Evolutionary conservation across 2,888 invertebrate species (phyloP).

Genomic region (Netelia fuscicornis): DNA sequence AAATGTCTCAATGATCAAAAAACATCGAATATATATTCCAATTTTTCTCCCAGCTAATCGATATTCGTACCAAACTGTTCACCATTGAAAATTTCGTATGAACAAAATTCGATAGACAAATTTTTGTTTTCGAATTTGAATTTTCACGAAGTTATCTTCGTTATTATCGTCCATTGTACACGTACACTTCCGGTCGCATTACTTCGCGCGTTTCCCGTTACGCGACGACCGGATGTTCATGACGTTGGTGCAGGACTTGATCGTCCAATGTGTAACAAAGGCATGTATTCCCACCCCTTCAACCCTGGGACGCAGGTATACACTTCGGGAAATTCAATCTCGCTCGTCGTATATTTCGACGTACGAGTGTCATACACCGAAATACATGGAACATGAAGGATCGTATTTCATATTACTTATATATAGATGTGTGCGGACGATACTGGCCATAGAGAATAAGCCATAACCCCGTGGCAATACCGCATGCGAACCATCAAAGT

Average conservation of each 20-base stretch:
- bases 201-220: constrained; percentile 20
- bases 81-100: no score
- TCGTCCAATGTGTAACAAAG: constrained; percentile 13
- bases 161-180: neutral
- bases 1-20: no score
- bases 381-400: neutral
- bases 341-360: constrained; percentile 46
- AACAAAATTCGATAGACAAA: no score
- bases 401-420: neutral
- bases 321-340: constrained; percentile 53
- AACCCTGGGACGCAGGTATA: neutral
- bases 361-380: constrained; percentile 9
- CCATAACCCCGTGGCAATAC: constrained; percentile 34
- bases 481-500: constrained; percentile 41
- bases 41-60: no score
- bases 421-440: constrained; percentile 2
- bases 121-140: no score
- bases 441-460: constrained; percentile 37
- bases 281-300: constrained; percentile 11
- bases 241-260: constrained; percentile 27
- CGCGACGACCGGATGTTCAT: constrained; percentile 28
- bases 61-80: no score
- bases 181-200: constrained; percentile 3
- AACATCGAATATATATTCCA: no score
- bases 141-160: neutral